Evolutionary conservation across 1,140 invertebrate species (phyloP), one percentile per base, ranked within the genome.

Genomic region (Trissolcus basalis): DNA sequence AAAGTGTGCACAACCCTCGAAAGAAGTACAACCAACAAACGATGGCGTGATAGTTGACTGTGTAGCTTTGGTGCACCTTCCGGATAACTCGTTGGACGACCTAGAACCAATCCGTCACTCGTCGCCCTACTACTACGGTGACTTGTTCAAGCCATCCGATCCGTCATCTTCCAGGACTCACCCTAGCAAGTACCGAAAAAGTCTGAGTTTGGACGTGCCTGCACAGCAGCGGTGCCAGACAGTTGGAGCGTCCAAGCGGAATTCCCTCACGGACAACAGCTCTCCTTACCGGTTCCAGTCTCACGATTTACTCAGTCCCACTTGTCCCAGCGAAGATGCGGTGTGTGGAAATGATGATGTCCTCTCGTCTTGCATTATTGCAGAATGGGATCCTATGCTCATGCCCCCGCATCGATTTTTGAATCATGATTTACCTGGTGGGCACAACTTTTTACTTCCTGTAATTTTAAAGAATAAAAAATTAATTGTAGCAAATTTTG

Each of bases 61-160:
- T 33, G 83, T 85, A 2, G 86, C 85, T 9, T 44, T 85, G 13
- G 83, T 88, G 8, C 85, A 86, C 51, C 78, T 85, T 0, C 73
- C 84, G 0, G 84, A 88, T 39, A 85, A 87, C 55, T 88, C 87
- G 0, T 85, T 89, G 11, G 85, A 80, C 50, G 87, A 81, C 44
- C 82, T 67, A 72, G 77, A 91, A 90, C 84, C 90, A 1, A 78
- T 84, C 1, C 80, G 92, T n/a, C 93, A 94, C 79, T 93, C 93
- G 3, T 94, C 93, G 15, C 93, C 93, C 0, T 94, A 94, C 77
- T 94, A 94, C 78, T 94, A 94, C 90, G 93, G 92, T 0, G 93
- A 94, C 82, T 81, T 94, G 11, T 92, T 93, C 64, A 93, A 92
- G 81, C 85, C 78, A n/a, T 59, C 82, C 5, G 82, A 84, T n/a